phyloP scores from a whole-genome alignment of 2,797 vertebrate genomes.

The Rhinella marina region DNA sequence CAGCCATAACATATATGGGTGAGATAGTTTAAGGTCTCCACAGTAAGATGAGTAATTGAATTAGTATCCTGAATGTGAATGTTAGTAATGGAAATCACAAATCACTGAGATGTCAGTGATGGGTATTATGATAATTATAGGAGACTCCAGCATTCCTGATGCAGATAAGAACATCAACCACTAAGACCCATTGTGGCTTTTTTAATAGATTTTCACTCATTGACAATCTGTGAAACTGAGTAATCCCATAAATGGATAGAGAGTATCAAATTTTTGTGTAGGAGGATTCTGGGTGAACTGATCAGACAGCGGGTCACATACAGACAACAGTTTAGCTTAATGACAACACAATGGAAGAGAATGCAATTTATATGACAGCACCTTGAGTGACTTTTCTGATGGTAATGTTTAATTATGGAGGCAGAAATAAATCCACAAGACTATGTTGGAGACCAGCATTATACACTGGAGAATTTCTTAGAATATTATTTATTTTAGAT shows the following conservation, averaged over 20 bases:
- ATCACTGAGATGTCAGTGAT: conserved; percentile 18
- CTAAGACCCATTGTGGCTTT: conserved; percentile 11
- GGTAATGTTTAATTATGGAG: conserved; percentile 3
- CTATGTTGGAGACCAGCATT: background rate
- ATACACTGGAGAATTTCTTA: background rate
- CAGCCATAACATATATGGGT: background rate
- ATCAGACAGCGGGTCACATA: background rate
- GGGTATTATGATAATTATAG: conserved; percentile 28
- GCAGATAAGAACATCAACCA: conserved; percentile 1
- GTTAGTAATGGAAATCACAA: conserved; percentile 28
- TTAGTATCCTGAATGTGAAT: background rate
- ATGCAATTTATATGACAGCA: conserved; percentile 11
- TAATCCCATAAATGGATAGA: conserved; percentile 10
- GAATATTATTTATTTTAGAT: background rate
- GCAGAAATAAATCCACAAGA: conserved; percentile 5
- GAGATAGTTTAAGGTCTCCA: background rate
- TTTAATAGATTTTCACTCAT: conserved; percentile 11
- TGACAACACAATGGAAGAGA: conserved; percentile 22
- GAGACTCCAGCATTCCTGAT: conserved; percentile 1
- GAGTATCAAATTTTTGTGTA: conserved; percentile 18
- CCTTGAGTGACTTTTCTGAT: background rate
- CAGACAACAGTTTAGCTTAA: conserved; percentile 10
- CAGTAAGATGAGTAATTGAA: conserved; percentile 13
- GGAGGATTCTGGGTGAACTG: background rate
- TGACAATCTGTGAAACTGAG: background rate